A percentile compares a stretch with the other conserved stretches of the same genome.
These are phyloP conservation scores for Cheumatopsyche charites DNA, from an alignment of 1,140 invertebrate genomes.

Conservation along the genomic window DNA sequence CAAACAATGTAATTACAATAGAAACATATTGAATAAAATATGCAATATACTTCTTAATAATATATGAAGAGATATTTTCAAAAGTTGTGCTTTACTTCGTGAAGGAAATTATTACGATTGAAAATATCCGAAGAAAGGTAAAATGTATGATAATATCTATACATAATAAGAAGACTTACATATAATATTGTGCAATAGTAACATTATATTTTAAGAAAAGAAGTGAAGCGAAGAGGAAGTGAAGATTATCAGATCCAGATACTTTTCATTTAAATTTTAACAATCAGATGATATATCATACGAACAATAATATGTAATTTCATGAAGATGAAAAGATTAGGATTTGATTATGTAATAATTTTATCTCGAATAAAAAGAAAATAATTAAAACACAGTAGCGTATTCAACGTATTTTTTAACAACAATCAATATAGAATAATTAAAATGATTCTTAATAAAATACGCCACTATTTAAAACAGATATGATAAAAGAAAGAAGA, in stretches of 20 bases:
- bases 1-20: slow-evolving; percentile 44
- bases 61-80: neutral
- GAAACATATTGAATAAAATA: slow-evolving; percentile 31
- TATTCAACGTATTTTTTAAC: neutral
- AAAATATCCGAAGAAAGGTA: too few species aligned
- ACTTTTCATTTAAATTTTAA: neutral
- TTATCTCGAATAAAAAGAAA: neutral
- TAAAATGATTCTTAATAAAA: neutral
- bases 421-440: too few species aligned
- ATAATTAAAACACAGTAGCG: neutral
- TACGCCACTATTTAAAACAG: neutral
- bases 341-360: neutral
- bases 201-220: too few species aligned
- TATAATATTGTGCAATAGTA: too few species aligned
- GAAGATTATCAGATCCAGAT: neutral
- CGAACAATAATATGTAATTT: too few species aligned
- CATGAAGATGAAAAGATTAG: too few species aligned
- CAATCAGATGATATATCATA: too few species aligned
- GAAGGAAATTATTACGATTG: too few species aligned
- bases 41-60: slow-evolving; percentile 20
- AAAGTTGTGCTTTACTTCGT: neutral
- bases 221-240: too few species aligned
- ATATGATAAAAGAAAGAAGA: neutral
- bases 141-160: too few species aligned
- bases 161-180: too few species aligned